Percentiles rank a stretch among this genome's conserved stretches.
phyloP scores from a whole-genome alignment of 2,888 invertebrate genomes.

The Aphelenchoides bicaudatus region DNA sequence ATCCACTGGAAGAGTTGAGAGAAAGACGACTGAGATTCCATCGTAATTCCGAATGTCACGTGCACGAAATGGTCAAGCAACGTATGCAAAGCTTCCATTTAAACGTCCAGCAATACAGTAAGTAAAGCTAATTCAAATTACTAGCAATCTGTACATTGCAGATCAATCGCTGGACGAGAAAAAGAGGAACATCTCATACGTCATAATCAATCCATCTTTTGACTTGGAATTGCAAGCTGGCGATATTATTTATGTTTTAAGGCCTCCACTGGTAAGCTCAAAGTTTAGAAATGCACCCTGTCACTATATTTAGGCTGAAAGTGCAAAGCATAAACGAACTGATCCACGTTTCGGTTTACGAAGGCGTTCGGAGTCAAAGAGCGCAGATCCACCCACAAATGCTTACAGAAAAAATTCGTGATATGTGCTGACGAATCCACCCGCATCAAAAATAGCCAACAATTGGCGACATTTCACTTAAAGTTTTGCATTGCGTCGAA shows the following conservation, averaged over 20 bases:
- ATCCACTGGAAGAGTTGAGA: slow-evolving; percentile 1
- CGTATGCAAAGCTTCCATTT: slow-evolving; percentile 20
- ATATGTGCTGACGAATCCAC: too few relatives aligned
- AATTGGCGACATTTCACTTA: too few relatives aligned
- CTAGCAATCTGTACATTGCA: background rate
- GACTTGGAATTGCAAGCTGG: slow-evolving; percentile 91
- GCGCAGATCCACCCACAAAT: too few relatives aligned
- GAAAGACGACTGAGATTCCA: slow-evolving; percentile 5
- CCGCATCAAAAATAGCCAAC: too few relatives aligned
- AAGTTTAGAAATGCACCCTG: too few relatives aligned
- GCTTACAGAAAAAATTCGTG: too few relatives aligned
- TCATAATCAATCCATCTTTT: slow-evolving; percentile 95
- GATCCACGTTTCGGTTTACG: slow-evolving; percentile 49
- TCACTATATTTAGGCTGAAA: slow-evolving; percentile 45
- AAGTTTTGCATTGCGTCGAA: too few relatives aligned
- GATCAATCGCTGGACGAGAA: slow-evolving; percentile 15
- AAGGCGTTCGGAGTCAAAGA: background rate
- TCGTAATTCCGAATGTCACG: slow-evolving; percentile 24
- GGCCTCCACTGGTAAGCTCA: slow-evolving; percentile 14
- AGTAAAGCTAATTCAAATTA: slow-evolving; percentile 65
- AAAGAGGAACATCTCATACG: slow-evolving; percentile 72
- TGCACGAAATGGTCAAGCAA: slow-evolving; percentile 43
- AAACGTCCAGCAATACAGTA: slow-evolving; percentile 67
- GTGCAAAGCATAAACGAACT: slow-evolving; percentile 41
- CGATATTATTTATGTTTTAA: slow-evolving; percentile 79